Base-by-base conservation (phyloP, 2,888 invertebrate species). In the Ganaspis brasiliensis region DNA sequence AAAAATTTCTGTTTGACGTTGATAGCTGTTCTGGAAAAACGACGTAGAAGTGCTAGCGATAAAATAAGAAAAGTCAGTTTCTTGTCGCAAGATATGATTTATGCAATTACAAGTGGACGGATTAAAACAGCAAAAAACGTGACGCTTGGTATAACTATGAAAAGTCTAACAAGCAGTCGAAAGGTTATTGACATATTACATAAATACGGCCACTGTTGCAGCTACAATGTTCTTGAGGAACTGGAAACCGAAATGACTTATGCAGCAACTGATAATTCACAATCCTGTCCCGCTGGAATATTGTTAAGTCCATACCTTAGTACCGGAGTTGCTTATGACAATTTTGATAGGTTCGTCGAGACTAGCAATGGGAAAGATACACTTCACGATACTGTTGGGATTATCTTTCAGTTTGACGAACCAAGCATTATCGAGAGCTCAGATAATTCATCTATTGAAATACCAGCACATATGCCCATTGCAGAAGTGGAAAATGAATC, bases 101-200 rank as follows among this genome's bases (percentile, higher is more conserved):
- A 80, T 76, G 71, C 73, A 19, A 73, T 82, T 16, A 75, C 79
- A 10, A 79, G 80, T 79, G 86, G 83, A 16, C 61, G 70, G 73
- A 77, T 87, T 21, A 86, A 87, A 72, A 79, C 86, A 8, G 82
- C 85, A 19, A 87, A 87, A 61, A 85, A 88, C 71, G 78, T 86
- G 9, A 78, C 78, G 31, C 77, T 87, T 19, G 87, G 87, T 45
- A 75, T 87, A 72, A 77, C 83, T 52, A 72, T 87, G 37, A 87
- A 87, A 81, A 81, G 82, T 77, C 75, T 84, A 57, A 86, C 84
- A 2, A 84, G 81, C 59, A 84, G 84, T 74, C 81, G 73, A 75
- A 82, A 85, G 77, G 75, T 84, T 9, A 81, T 86, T 19, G 73
- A 82, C 52, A 86, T 87, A 49, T 24, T 86, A 2, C 83, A 87